Conservation (phyloP, 2,888 invertebrate genomes). For the Himalopsyche kuldschensis region DNA sequence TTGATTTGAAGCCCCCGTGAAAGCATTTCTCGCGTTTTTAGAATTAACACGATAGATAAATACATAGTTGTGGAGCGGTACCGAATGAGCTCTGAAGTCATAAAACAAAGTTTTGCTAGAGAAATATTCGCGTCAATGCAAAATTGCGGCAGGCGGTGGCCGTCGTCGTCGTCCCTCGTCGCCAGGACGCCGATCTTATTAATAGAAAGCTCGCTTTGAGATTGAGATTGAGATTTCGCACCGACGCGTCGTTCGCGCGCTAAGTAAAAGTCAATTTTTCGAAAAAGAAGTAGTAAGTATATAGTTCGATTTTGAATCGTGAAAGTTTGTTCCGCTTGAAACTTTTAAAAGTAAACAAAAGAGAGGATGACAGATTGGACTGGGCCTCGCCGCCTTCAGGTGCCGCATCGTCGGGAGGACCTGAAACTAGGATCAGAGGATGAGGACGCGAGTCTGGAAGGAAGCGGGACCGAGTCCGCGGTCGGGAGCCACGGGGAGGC, state of each 20-base stretch:
- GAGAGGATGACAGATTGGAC: not conserved
- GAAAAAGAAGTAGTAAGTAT: too few species aligned
- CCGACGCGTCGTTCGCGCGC: not conserved
- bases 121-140: not conserved
- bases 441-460: not conserved
- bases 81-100: too few species aligned
- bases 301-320: not conserved
- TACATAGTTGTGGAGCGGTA: too few species aligned
- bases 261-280: not conserved
- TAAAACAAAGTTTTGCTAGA: not conserved
- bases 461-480: not conserved
- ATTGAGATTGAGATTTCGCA: not conserved
- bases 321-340: not conserved
- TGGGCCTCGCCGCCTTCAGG: not conserved
- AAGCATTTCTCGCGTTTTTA: too few species aligned
- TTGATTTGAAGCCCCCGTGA: too few species aligned
- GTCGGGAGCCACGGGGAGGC: constrained; percentile 8
- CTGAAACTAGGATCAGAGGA: not conserved
- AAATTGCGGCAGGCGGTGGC: not conserved
- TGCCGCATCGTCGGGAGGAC: constrained; percentile 3
- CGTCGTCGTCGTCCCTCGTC: not conserved
- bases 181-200: not conserved
- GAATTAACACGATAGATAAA: too few species aligned
- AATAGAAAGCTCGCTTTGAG: not conserved
- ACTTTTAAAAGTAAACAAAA: not conserved